A percentile compares a stretch with the other conserved stretches of the same genome.
These are phyloP conservation scores for Hyles lineata DNA, from an alignment of 2,888 invertebrate species.

Conservation along the genomic window DNA sequence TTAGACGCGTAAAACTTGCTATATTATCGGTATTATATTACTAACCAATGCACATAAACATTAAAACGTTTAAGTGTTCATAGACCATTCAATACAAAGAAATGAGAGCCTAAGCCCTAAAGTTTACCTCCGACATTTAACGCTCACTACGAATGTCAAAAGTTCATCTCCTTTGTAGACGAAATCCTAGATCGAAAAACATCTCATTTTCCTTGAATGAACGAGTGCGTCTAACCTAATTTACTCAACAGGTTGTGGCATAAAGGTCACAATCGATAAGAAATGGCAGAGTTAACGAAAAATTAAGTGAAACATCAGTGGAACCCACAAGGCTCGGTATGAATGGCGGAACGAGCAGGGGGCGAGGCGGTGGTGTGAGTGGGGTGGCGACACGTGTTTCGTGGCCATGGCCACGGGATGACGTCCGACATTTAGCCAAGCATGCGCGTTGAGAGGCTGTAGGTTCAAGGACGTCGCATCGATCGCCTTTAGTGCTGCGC, in stretches of 20 bases:
- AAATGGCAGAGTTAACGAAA: constrained; percentile 74
- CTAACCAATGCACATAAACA: background rate
- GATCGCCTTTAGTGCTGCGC: constrained; percentile 66
- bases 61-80: background rate
- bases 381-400: constrained; percentile 62
- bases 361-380: constrained; percentile 43
- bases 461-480: constrained; percentile 80
- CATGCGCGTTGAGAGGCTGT: constrained; percentile 63
- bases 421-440: constrained; percentile 71
- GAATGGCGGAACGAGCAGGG: constrained; percentile 55
- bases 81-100: background rate
- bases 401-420: constrained; percentile 78
- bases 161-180: constrained; percentile 40
- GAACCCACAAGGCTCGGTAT: constrained; percentile 57
- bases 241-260: constrained; percentile 62
- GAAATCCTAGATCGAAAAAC: constrained; percentile 9
- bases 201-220: constrained; percentile 27
- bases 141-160: constrained; percentile 47
- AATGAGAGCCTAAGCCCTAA: background rate
- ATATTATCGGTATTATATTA: background rate
- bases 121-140: background rate
- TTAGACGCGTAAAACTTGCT: background rate
- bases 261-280: constrained; percentile 72
- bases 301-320: constrained; percentile 52
- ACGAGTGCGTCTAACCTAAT: constrained; percentile 42